Conservation (phyloP, 2,888 invertebrate species). For the Netelia inedita region DNA sequence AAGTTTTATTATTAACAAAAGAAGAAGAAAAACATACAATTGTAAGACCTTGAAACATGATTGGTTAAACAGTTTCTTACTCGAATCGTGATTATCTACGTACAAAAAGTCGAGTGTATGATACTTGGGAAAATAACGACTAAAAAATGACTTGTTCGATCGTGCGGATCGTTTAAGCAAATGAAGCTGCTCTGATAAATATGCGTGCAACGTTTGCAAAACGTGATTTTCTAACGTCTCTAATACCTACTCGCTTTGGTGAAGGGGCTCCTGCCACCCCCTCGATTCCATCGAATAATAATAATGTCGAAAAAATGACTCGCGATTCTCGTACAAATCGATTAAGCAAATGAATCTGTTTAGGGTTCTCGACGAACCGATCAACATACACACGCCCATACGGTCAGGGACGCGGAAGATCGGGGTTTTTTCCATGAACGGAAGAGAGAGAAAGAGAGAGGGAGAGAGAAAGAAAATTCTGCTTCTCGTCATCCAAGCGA, state of each 20-base stretch:
- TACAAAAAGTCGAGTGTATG: not conserved
- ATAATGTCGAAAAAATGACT: constrained; percentile 44
- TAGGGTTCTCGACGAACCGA: constrained; percentile 62
- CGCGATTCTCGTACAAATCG: constrained; percentile 69
- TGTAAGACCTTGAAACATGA: not conserved
- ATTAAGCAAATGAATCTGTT: constrained; percentile 79
- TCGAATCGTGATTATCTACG: not conserved
- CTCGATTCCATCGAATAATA: not conserved
- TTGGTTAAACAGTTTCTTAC: not conserved
- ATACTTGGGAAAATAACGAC: not conserved
- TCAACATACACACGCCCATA: constrained; percentile 3
- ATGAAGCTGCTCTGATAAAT: not conserved
- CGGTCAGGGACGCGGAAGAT: constrained; percentile 16
- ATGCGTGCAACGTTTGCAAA: not conserved
- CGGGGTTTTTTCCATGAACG: constrained; percentile 42
- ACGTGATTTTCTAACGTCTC: not conserved
- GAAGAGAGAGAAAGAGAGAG: constrained; percentile 1
- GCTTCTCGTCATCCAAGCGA: constrained; percentile 53
- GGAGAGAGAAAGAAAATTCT: constrained; percentile 37
- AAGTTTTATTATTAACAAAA: not conserved
- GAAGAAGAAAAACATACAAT: not conserved
- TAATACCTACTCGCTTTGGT: not conserved
- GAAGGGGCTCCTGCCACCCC: not conserved
- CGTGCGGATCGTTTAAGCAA: constrained; percentile 8
- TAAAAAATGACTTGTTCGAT: not conserved